These are phyloP conservation scores for Corythucha ciliata DNA, from an alignment of 2,888 invertebrate genomes.

Conservation along the genomic window DNA sequence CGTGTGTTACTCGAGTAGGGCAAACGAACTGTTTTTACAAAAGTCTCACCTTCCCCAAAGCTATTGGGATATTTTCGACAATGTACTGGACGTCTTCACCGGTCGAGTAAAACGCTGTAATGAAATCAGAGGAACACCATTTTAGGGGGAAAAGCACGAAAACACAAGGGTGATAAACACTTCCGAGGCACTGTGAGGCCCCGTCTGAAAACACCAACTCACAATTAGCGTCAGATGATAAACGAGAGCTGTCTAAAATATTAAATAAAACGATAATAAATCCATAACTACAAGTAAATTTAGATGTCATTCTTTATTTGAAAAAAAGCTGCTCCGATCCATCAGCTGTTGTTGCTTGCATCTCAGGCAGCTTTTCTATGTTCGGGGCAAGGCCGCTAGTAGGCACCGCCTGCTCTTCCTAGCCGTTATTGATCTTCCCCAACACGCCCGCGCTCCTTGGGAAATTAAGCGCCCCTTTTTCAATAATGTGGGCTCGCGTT, in stretches of 20 bases:
- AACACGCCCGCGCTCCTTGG: too few species aligned
- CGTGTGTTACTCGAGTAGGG: conserved; percentile 5
- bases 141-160: not conserved
- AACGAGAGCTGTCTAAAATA: conserved; percentile 18
- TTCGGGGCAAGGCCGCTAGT: too few species aligned
- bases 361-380: too few species aligned
- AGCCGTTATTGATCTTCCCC: too few species aligned
- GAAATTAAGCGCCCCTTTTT: too few species aligned
- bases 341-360: conserved; percentile 25
- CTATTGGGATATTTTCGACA: conserved; percentile 51
- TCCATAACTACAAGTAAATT: conserved; percentile 23
- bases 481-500: too few species aligned
- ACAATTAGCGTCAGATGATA: conserved; percentile 22
- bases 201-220: conserved; percentile 3
- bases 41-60: conserved; percentile 46
- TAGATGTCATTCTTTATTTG: conserved; percentile 25
- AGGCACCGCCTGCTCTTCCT: too few species aligned
- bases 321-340: conserved; percentile 17
- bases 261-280: conserved; percentile 24
- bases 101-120: conserved; percentile 61
- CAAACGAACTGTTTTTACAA: conserved; percentile 18
- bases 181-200: not conserved
- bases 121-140: not conserved
- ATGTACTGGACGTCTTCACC: conserved; percentile 60
- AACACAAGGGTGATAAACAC: not conserved